phyloP scores from a whole-genome alignment of 2,113 vertebrate genomes.

The Engystomops pustulosus region DNA sequence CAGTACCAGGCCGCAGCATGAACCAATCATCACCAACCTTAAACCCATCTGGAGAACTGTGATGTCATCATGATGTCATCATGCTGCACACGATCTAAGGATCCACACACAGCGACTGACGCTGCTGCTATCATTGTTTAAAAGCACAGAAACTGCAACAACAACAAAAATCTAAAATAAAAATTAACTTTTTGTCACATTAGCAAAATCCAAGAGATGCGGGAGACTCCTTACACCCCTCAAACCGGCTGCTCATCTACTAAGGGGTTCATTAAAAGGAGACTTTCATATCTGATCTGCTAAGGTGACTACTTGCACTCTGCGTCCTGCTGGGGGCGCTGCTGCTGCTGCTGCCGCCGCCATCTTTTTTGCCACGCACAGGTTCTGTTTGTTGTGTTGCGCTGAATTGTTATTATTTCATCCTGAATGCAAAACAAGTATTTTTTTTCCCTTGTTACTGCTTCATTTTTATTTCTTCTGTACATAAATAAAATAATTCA shows the following conservation, averaged over 20 bases:
- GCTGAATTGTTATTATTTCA: neutral
- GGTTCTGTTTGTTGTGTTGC: neutral
- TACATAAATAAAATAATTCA: constrained; percentile 23
- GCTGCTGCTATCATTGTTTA: constrained; percentile 58
- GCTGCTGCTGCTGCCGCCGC: too few species aligned
- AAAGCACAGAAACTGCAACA: constrained; percentile 61
- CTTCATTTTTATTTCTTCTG: neutral
- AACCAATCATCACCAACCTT: neutral
- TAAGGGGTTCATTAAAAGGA: neutral
- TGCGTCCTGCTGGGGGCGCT: neutral
- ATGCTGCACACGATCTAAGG: neutral
- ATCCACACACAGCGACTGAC: neutral
- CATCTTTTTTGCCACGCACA: neutral
- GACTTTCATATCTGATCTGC: neutral
- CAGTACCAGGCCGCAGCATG: neutral
- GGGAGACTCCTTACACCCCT: neutral
- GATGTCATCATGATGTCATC: neutral
- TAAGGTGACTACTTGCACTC: neutral
- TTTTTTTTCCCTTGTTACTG: neutral
- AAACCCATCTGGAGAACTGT: neutral
- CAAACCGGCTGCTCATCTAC: neutral
- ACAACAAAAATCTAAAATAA: constrained; percentile 35
- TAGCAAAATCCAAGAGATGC: neutral
- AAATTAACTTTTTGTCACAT: too few species aligned
- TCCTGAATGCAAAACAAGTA: neutral